These are phyloP conservation scores for Onychomys arenicola DNA, from an alignment of 2,797 vertebrate genomes.

Conservation along the genomic window DNA sequence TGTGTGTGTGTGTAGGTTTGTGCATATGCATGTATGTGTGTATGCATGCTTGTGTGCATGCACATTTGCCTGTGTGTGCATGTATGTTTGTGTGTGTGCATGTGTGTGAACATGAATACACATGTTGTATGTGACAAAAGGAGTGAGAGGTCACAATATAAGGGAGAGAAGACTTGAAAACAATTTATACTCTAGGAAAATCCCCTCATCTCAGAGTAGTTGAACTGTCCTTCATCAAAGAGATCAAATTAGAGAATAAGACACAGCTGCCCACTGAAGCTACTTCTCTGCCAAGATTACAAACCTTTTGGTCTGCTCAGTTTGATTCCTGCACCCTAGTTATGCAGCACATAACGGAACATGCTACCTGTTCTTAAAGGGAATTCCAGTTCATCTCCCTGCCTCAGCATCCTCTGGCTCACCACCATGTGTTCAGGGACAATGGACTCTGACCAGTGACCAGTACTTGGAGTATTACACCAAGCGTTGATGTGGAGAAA, in stretches of 20 bases:
- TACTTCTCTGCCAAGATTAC: neutral
- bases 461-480: no score
- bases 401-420: neutral
- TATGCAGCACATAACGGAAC: conserved; percentile 37
- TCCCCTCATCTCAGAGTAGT: neutral
- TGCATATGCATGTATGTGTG: neutral
- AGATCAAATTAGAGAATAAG: conserved; percentile 19
- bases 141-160: conserved; percentile 10
- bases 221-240: conserved; percentile 6
- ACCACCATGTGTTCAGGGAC: neutral
- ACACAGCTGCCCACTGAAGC: neutral
- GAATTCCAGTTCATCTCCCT: conserved; percentile 43
- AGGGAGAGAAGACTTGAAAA: conserved; percentile 28
- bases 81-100: no score
- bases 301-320: conserved; percentile 60
- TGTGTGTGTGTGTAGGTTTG: no score
- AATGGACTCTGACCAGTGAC: neutral
- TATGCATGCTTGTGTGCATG: neutral
- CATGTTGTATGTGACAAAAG: neutral
- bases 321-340: conserved; percentile 61
- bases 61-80: neutral
- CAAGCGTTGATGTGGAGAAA: neutral
- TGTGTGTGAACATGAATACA: neutral
- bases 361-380: conserved; percentile 21
- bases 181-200: conserved; percentile 11